These are phyloP conservation scores for Agrotis clavis DNA, from an alignment of 2,888 invertebrate species.

Conservation along the genomic window DNA sequence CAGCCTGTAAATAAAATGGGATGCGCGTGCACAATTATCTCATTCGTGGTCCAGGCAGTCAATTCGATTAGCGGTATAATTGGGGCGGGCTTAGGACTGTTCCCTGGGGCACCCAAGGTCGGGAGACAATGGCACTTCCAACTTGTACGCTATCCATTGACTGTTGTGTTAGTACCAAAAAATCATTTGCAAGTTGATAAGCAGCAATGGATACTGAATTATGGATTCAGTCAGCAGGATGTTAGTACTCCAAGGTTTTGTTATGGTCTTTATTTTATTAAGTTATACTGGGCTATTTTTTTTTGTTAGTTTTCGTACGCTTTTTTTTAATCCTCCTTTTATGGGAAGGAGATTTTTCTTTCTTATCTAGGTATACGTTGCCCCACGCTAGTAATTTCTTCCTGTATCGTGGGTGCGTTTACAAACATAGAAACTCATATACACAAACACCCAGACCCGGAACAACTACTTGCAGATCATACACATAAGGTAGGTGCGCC, in stretches of 20 bases:
- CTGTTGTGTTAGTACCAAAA: not conserved
- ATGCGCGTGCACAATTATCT: conserved; percentile 87
- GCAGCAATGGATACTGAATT: conserved; percentile 23
- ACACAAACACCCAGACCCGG: no score
- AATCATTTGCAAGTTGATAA: not conserved
- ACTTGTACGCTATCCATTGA: conserved; percentile 21
- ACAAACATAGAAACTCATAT: no score
- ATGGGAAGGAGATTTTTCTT: no score
- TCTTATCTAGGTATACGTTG: no score
- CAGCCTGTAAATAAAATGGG: conserved; percentile 77
- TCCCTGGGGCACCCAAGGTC: conserved; percentile 78
- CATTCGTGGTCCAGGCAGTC: conserved; percentile 84
- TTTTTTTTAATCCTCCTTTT: not conserved
- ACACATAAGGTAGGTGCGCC: no score
- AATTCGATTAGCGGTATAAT: conserved; percentile 89
- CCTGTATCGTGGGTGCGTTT: no score
- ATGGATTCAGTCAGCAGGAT: conserved; percentile 10
- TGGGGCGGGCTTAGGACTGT: conserved; percentile 82
- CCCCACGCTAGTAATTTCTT: no score
- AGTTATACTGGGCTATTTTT: conserved; percentile 1
- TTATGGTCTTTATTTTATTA: conserved; percentile 46
- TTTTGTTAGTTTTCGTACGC: not conserved
- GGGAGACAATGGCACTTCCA: conserved; percentile 29
- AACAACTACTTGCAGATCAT: no score
- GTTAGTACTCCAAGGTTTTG: conserved; percentile 38